Conservation (phyloP, 2,113 vertebrate species). For the Phoenicopterus ruber region DNA sequence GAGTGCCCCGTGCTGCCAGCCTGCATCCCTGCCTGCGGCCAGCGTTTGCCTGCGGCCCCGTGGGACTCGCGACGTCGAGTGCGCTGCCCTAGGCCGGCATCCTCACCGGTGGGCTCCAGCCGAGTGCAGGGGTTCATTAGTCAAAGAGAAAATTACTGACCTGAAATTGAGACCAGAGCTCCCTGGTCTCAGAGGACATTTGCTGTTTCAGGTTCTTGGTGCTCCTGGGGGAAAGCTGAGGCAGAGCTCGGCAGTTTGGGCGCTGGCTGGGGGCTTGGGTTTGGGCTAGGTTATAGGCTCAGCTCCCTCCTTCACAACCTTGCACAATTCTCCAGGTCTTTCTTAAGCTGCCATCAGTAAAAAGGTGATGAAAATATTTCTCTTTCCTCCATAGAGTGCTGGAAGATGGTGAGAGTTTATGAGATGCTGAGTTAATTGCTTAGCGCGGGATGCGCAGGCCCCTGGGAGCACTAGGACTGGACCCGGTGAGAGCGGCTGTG, state of each 20-base stretch:
- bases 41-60: fast-evolving
- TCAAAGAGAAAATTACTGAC: not conserved
- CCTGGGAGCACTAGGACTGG: not conserved
- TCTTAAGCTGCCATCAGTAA: not conserved
- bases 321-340: not conserved
- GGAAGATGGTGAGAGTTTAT: not conserved
- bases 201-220: not conserved
- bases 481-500: fast-evolving
- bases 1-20: not conserved
- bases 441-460: fast-evolving
- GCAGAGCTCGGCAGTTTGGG: not conserved
- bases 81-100: not conserved
- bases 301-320: not conserved
- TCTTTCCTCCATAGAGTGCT: fast-evolving
- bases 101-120: not conserved
- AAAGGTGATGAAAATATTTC: not conserved
- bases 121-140: not conserved
- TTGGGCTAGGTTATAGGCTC: not conserved
- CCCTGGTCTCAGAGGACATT: not conserved
- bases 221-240: not conserved
- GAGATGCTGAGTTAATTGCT: not conserved
- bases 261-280: not conserved
- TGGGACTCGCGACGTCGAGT: not conserved
- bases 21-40: not conserved
- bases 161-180: not conserved